Evolutionary conservation across 2,797 vertebrate genomes (phyloP).

Genomic region (Trematomus bernacchii): DNA sequence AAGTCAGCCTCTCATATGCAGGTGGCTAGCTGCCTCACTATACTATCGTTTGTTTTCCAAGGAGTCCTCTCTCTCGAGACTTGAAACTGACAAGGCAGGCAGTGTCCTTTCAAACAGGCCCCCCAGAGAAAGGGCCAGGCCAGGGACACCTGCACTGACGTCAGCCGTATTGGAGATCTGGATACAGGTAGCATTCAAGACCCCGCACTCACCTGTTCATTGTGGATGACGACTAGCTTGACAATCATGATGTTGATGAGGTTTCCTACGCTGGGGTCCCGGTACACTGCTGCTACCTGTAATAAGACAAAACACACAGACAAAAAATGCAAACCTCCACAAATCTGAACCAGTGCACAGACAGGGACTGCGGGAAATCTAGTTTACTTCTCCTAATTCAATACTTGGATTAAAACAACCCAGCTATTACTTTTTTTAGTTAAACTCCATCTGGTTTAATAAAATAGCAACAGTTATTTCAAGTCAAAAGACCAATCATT

Average conservation of each 20-base stretch:
- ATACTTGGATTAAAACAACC: conserved; percentile 14
- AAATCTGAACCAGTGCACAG: conserved; percentile 41
- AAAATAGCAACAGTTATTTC: conserved; percentile 50
- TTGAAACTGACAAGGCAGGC: conserved; percentile 67
- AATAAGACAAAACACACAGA: conserved; percentile 80
- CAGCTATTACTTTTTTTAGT: neutral
- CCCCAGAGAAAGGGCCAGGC: conserved; percentile 49
- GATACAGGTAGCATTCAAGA: conserved; percentile 39
- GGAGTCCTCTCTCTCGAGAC: conserved; percentile 57
- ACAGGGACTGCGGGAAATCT: neutral
- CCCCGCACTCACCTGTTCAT: conserved; percentile 90
- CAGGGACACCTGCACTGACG: conserved; percentile 73
- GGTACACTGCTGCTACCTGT: conserved; percentile 97
- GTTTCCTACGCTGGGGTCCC: conserved; percentile 96
- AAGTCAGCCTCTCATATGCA: conserved; percentile 45
- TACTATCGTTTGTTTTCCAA: conserved; percentile 52
- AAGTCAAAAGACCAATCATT: conserved; percentile 46
- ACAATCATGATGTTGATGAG: conserved; percentile 97
- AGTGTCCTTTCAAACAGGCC: conserved; percentile 63
- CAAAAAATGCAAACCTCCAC: conserved; percentile 77
- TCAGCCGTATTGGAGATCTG: conserved; percentile 46
- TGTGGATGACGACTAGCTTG: conserved; percentile 94
- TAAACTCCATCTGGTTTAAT: conserved; percentile 43
- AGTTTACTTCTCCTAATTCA: conserved; percentile 1
- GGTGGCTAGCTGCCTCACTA: conserved; percentile 50